phyloP scores from a whole-genome alignment of 2,888 invertebrate species.

The Ophonus ardosiacus region DNA sequence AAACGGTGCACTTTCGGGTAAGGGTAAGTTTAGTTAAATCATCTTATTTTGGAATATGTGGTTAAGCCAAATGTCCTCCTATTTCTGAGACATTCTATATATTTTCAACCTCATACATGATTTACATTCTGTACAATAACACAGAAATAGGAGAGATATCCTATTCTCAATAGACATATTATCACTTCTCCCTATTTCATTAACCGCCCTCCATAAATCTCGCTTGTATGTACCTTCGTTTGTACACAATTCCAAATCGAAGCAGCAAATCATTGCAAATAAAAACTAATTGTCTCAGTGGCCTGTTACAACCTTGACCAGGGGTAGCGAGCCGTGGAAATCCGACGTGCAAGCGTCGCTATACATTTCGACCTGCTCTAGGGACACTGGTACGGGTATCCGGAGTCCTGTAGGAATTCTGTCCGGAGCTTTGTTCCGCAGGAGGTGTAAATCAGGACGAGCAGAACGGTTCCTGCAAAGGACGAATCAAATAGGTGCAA shows the following conservation, averaged over 20 bases:
- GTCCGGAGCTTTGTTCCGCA: slow-evolving; percentile 9
- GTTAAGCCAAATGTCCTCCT: too few relatives aligned
- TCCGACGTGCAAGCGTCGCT: slow-evolving; percentile 42
- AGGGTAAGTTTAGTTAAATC: too few relatives aligned
- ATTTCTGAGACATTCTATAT: too few relatives aligned
- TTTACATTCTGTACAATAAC: neutral
- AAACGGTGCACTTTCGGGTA: too few relatives aligned
- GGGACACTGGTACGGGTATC: slow-evolving; percentile 11
- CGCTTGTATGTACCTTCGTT: neutral
- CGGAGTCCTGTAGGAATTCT: neutral
- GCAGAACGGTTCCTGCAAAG: too few relatives aligned
- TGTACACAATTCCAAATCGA: neutral
- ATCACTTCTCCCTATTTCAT: neutral
- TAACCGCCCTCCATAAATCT: neutral
- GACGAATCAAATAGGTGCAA: too few relatives aligned
- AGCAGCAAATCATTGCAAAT: slow-evolving; percentile 38
- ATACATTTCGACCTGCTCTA: slow-evolving; percentile 55
- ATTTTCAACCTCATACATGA: too few relatives aligned
- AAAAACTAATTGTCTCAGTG: slow-evolving; percentile 34
- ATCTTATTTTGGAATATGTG: too few relatives aligned
- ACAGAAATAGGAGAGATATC: neutral
- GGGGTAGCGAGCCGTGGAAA: neutral
- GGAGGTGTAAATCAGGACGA: slow-evolving; percentile 57
- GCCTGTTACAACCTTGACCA: slow-evolving; percentile 38
- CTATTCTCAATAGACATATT: neutral